Evolutionary conservation across 1,140 invertebrate species (phyloP), one percentile per base, ranked within the genome.

Genomic region (Acromyrmex echinatior): DNA sequence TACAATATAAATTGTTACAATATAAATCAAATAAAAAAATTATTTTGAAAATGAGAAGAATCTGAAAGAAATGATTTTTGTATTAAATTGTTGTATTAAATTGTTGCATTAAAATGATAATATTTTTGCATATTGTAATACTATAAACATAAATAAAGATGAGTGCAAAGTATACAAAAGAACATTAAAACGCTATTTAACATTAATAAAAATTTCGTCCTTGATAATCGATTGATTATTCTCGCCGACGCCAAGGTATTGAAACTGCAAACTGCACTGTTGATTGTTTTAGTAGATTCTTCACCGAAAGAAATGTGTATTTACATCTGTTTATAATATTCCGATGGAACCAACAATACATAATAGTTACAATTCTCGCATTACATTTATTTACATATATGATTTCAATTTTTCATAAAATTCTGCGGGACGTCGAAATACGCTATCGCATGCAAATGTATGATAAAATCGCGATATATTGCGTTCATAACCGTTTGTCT

Each of bases 381-480:
- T 18, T 31, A 35, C 21, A 16, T 70, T 80, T 80, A 70, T 80
- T 81, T 71, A 71, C 4, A 51, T 31, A 71, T 12, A 28, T 80
- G 39, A 70, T 80, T 68, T 35, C 45, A 35, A 80, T 80, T 80
- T 80, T 70, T 51, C 31, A 25, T 39, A 25, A 39, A 70, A 70
- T 21, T 5, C n/a, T 12, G 25, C 18, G 14, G 16, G 25, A 25
- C 25, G 45, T 35, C 14, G 10, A 6, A 49, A 53, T 5, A 49
- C 14, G 1, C 18, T 31, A 66, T 79, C 16, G 7, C 39, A 39
- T 45, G 2, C 39, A 53, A 53, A 18, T 79, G 25, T n/a, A 49
- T 12, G 28, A 56, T n/a, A 18, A 79, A 31, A 5, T 12, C 49
- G 10, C 2, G 10, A 18, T 31, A 18, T 53, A 25, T 3, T 25